Percentiles rank a stretch among this genome's conserved stretches.
These are phyloP conservation scores for Caerostris extrusa DNA, from an alignment of 1,140 invertebrate genomes.

Conservation along the genomic window DNA sequence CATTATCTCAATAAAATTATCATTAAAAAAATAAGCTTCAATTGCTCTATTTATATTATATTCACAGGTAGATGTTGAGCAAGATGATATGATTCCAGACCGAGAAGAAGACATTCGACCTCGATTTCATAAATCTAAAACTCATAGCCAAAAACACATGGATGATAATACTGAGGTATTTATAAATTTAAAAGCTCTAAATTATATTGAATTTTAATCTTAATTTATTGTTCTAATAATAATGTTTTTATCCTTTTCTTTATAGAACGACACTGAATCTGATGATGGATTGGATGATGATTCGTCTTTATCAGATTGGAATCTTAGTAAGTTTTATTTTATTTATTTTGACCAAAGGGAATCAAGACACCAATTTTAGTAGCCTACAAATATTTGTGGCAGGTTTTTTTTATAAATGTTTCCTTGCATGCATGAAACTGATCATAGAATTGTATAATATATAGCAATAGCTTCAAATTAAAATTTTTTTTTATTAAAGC, in stretches of 20 bases:
- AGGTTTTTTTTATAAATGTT: too few species aligned
- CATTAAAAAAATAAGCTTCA: too few species aligned
- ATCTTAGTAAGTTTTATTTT: conserved; percentile 85
- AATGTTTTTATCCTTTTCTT: not conserved
- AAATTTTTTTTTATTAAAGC: too few species aligned
- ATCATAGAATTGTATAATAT: too few species aligned
- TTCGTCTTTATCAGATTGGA: conserved; percentile 97
- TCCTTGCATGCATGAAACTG: too few species aligned
- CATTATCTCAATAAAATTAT: too few species aligned
- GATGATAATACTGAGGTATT: conserved; percentile 78
- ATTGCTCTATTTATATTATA: too few species aligned
- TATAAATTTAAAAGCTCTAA: not conserved
- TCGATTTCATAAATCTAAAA: conserved; percentile 96
- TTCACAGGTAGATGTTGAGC: conserved; percentile 87
- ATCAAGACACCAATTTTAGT: too few species aligned
- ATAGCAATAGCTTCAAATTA: too few species aligned
- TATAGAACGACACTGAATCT: conserved; percentile 87
- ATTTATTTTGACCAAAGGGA: too few species aligned
- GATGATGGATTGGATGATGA: conserved; percentile 91
- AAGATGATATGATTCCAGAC: conserved; percentile 98
- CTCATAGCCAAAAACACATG: conserved; percentile 85
- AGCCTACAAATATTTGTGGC: too few species aligned
- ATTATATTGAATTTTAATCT: not conserved
- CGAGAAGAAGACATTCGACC: conserved; percentile 98
- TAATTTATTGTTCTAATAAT: not conserved